Evolutionary conservation across 2,797 vertebrate genomes (phyloP).

Genomic region (Eptatretus atami): DNA sequence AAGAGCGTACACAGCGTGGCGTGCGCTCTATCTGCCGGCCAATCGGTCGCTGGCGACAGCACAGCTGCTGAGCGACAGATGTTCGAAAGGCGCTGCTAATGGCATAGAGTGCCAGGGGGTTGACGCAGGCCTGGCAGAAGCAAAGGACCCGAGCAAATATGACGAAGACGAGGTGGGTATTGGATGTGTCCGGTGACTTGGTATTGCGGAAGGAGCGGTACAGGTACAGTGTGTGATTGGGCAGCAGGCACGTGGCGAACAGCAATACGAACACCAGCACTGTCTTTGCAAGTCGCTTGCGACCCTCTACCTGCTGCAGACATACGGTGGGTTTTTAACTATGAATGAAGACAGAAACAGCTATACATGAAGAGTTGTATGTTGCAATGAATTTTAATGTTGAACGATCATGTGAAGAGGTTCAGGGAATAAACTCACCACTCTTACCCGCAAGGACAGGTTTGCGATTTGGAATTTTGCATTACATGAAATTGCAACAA

Average conservation of each 20-base stretch:
- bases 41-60: constrained; percentile 8
- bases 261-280: constrained; percentile 71
- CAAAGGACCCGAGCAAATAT: constrained; percentile 51
- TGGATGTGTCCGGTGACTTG: constrained; percentile 53
- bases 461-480: too few species aligned
- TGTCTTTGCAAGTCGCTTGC: constrained; percentile 62
- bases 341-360: too few species aligned
- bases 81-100: constrained; percentile 71
- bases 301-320: constrained; percentile 37
- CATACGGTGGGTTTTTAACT: constrained; percentile 7
- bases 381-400: neutral
- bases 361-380: too few species aligned
- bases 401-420: neutral
- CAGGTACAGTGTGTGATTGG: constrained; percentile 57
- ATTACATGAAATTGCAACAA: too few species aligned
- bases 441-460: too few species aligned
- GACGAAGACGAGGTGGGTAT: constrained; percentile 43
- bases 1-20: too few species aligned
- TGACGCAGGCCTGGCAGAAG: constrained; percentile 71
- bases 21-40: too few species aligned
- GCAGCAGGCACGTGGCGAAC: constrained; percentile 80
- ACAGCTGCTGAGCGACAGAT: constrained; percentile 62
- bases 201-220: constrained; percentile 67
- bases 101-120: constrained; percentile 70
- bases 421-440: neutral